Conservation (phyloP, 2,888 invertebrate genomes). For the Diaperis boleti region DNA sequence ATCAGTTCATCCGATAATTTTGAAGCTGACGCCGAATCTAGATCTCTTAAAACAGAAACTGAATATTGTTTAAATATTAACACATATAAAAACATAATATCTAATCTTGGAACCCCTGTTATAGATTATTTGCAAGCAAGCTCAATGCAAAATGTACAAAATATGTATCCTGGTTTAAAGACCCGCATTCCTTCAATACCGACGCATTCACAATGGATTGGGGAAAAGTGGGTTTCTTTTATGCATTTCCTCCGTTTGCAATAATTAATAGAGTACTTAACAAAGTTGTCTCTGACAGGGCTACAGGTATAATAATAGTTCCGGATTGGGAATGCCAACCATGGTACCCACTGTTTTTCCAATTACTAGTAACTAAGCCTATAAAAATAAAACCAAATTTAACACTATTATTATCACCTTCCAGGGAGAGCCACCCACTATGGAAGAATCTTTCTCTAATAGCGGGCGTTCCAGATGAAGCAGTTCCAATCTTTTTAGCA, state of each 20-base stretch:
- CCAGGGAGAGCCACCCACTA: not conserved
- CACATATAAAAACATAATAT: not conserved
- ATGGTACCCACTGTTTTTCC: constrained; percentile 50
- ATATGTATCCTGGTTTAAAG: constrained; percentile 49
- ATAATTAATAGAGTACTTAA: constrained; percentile 48
- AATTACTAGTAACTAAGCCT: not conserved
- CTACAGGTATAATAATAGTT: constrained; percentile 50
- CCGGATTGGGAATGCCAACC: constrained; percentile 51
- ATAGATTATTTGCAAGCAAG: constrained; percentile 49
- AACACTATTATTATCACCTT: not conserved
- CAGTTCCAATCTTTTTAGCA: not conserved
- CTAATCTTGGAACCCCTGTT: constrained; percentile 37
- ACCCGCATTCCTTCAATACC: not conserved
- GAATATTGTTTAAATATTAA: not conserved
- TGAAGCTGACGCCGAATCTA: not conserved
- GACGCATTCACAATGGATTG: not conserved
- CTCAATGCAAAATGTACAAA: constrained; percentile 50
- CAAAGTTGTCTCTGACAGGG: constrained; percentile 53
- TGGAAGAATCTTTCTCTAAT: not conserved
- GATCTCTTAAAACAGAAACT: not conserved
- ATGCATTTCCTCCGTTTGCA: not conserved
- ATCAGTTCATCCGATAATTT: not conserved
- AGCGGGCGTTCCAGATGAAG: not conserved
- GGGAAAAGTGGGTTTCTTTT: not conserved
- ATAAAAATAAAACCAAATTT: not conserved